A percentile compares a stretch with the other conserved stretches of the same genome.
Conservation (phyloP, 1,140 invertebrate species). For the Philopotamus ludificatus region DNA sequence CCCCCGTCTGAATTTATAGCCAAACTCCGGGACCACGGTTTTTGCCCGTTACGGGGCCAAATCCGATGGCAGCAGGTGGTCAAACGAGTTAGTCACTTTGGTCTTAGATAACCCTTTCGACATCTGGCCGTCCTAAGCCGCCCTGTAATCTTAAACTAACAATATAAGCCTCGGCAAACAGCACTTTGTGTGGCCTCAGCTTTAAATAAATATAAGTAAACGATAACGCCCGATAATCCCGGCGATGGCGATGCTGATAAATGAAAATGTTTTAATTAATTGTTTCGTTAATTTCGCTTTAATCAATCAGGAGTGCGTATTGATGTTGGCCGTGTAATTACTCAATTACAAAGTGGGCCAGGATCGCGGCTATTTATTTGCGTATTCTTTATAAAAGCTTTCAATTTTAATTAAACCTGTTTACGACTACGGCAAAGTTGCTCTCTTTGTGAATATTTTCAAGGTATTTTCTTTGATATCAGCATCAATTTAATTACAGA, state of each 20-base stretch:
- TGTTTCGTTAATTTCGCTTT: background rate
- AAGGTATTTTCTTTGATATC: slow-evolving; percentile 41
- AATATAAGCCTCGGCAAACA: slow-evolving; percentile 31
- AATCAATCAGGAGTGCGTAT: background rate
- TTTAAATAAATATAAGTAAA: slow-evolving; percentile 1
- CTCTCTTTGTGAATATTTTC: slow-evolving; percentile 36
- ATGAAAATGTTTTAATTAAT: background rate
- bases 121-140: slow-evolving; percentile 30
- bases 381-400: slow-evolving; percentile 14
- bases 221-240: background rate
- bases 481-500: slow-evolving; percentile 38
- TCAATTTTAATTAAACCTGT: slow-evolving; percentile 36
- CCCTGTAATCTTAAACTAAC: slow-evolving; percentile 35
- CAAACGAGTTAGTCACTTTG: slow-evolving; percentile 30
- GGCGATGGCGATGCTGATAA: background rate
- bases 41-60: slow-evolving; percentile 19
- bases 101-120: slow-evolving; percentile 34
- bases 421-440: slow-evolving; percentile 20
- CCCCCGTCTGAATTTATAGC: background rate
- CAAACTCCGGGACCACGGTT: background rate
- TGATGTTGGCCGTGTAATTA: too few relatives aligned
- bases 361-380: slow-evolving; percentile 16
- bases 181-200: background rate
- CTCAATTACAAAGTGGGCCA: background rate
- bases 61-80: slow-evolving; percentile 24